Percentiles rank a stretch among this genome's conserved stretches.
Conservation (phyloP, 2,797 vertebrate species). For the Sebastes aleutianus region DNA sequence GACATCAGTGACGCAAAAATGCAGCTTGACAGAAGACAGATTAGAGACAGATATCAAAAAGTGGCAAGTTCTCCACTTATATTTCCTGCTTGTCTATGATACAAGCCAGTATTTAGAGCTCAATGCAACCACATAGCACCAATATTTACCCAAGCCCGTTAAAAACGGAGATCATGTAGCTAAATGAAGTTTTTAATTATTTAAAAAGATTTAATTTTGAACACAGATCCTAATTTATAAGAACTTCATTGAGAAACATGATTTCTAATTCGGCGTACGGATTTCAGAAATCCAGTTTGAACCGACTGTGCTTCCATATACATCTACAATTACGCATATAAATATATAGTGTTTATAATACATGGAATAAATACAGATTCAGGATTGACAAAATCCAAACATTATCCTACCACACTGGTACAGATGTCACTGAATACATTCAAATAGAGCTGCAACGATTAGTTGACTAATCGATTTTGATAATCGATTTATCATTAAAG, state of each 20-base stretch:
- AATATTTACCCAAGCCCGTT: not conserved
- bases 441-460: no score
- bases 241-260: not conserved
- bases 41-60: conserved; percentile 54
- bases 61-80: conserved; percentile 20
- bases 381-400: not conserved
- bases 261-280: not conserved
- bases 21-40: conserved; percentile 63
- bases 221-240: not conserved
- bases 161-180: not conserved
- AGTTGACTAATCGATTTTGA: no score
- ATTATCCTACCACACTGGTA: not conserved
- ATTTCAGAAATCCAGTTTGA: not conserved
- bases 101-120: not conserved
- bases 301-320: not conserved
- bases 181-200: not conserved
- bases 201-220: not conserved
- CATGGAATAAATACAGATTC: no score
- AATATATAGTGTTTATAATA: not conserved
- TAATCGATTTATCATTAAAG: no score
- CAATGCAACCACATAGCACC: not conserved
- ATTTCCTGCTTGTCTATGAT: not conserved
- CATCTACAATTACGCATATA: not conserved
- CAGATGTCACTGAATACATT: not conserved
- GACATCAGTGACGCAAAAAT: conserved; percentile 58